These are phyloP conservation scores for Oedothorax gibbosus DNA, from an alignment of 1,140 invertebrate genomes.

Conservation along the genomic window DNA sequence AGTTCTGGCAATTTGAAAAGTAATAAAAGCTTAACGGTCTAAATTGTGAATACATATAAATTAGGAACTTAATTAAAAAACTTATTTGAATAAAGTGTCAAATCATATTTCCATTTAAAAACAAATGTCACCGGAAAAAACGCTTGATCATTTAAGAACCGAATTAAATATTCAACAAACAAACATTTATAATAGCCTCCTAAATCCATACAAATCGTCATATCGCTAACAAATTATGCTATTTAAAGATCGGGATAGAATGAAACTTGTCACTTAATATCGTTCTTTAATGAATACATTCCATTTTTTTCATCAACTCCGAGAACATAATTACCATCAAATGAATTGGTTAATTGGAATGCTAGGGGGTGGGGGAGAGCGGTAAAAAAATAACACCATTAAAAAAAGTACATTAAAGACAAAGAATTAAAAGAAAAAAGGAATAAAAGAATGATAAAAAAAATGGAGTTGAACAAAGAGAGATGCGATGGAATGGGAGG, in stretches of 20 bases:
- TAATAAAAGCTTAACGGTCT: too few relatives aligned
- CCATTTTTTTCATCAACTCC: neutral
- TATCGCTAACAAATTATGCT: slow-evolving; percentile 23
- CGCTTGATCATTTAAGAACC: neutral
- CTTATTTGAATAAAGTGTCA: neutral
- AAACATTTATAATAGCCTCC: slow-evolving; percentile 1
- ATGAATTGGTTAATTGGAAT: slow-evolving; percentile 56
- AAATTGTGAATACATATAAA: too few relatives aligned
- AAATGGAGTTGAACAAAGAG: slow-evolving; percentile 9
- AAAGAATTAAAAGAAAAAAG: slow-evolving; percentile 22
- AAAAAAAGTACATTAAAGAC: slow-evolving; percentile 15
- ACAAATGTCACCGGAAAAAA: neutral
- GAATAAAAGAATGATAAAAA: neutral
- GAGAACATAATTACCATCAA: slow-evolving; percentile 53
- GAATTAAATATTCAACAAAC: slow-evolving; percentile 5
- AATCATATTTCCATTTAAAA: neutral
- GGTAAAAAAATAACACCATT: neutral
- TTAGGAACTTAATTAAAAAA: too few relatives aligned
- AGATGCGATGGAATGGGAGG: slow-evolving; percentile 9
- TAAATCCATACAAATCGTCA: slow-evolving; percentile 11
- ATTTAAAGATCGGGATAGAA: slow-evolving; percentile 26
- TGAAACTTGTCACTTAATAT: slow-evolving; percentile 46
- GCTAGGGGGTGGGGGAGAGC: neutral
- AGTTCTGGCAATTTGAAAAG: too few relatives aligned
- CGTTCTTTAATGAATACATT: slow-evolving; percentile 51